A percentile compares a stretch with the other conserved stretches of the same genome.
phyloP scores from a whole-genome alignment of 2,113 vertebrate genomes.

The Lophius piscatorius region DNA sequence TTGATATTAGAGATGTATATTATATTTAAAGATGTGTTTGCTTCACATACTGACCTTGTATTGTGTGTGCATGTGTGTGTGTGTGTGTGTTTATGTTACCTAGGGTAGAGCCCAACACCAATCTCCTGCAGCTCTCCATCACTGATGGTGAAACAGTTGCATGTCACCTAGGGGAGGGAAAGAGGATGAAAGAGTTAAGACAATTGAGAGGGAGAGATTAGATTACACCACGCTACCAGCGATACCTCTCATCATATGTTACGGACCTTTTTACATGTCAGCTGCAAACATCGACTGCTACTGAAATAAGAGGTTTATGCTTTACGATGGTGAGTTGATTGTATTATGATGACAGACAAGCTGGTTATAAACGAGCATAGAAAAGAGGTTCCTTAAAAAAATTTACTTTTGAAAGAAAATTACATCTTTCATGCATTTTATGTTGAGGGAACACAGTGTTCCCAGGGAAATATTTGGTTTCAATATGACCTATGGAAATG shows the following conservation, averaged over 20 bases:
- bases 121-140: slow-evolving; percentile 95
- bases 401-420: too few relatives aligned
- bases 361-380: too few relatives aligned
- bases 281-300: too few relatives aligned
- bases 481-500: not conserved
- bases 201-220: slow-evolving; percentile 15
- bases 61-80: slow-evolving; percentile 12
- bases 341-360: too few relatives aligned
- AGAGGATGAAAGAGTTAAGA: slow-evolving; percentile 19
- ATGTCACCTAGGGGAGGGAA: slow-evolving; percentile 86
- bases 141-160: slow-evolving; percentile 97
- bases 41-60: slow-evolving; percentile 13
- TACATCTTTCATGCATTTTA: too few relatives aligned
- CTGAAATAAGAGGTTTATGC: too few relatives aligned
- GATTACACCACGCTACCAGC: slow-evolving; percentile 36
- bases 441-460: too few relatives aligned
- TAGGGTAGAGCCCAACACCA: slow-evolving; percentile 95
- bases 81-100: slow-evolving; percentile 77
- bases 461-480: not conserved
- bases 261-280: slow-evolving; percentile 26
- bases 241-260: slow-evolving; percentile 26
- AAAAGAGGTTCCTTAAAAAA: too few relatives aligned
- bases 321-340: too few relatives aligned
- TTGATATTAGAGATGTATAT: slow-evolving; percentile 40
- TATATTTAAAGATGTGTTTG: slow-evolving; percentile 10